A percentile compares a stretch with the other conserved stretches of the same genome.
phyloP scores from a whole-genome alignment of 2,113 vertebrate genomes.

The Macaca nemestrina region DNA sequence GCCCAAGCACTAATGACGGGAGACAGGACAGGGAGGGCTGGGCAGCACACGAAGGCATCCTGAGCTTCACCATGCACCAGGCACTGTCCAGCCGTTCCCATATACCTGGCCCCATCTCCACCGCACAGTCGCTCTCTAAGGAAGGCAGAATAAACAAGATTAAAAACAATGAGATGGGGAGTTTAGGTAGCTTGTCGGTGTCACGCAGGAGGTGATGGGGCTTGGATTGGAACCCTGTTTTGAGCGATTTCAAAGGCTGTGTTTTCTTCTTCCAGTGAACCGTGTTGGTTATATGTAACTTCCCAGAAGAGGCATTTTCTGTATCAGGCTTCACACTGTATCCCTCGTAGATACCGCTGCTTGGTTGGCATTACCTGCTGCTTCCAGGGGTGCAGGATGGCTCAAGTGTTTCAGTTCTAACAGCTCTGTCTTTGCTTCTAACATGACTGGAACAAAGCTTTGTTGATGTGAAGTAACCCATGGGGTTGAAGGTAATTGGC shows the following conservation, averaged over 20 bases:
- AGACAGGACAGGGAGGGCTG: neutral
- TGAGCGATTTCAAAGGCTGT: neutral
- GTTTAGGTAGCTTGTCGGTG: accelerated
- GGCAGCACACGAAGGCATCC: neutral
- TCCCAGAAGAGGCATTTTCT: neutral
- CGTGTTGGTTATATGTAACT: accelerated
- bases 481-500: neutral
- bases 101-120: neutral
- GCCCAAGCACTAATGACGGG: too few relatives aligned
- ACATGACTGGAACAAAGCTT: neutral
- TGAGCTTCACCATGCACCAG: accelerated
- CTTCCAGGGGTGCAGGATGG: accelerated
- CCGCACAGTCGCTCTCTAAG: accelerated
- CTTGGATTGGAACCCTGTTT: neutral
- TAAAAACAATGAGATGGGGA: neutral
- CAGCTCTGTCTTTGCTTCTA: neutral
- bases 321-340: accelerated
- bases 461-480: neutral
- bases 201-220: neutral
- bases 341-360: accelerated
- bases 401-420: accelerated
- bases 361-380: accelerated
- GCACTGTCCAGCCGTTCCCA: neutral
- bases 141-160: neutral
- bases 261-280: neutral